A percentile compares a stretch with the other conserved stretches of the same genome.
Conservation (phyloP, 2,797 vertebrate species). For the Limnodromus scolopaceus region DNA sequence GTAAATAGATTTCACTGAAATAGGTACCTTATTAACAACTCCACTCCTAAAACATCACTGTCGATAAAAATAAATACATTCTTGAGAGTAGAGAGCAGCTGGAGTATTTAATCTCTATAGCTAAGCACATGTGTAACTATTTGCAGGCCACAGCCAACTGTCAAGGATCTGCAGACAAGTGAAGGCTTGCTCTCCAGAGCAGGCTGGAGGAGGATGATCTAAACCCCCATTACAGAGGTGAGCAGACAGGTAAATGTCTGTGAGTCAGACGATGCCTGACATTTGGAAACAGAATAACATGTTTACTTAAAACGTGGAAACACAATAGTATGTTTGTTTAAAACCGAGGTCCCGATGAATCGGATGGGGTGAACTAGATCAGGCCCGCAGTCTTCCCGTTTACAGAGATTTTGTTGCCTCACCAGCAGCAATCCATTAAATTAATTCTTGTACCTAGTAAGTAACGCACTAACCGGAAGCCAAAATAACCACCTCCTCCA, state of each 20-base stretch:
- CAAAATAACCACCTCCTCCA: constrained; percentile 94
- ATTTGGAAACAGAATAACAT: fast-evolving
- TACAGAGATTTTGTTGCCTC: neutral
- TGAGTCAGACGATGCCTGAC: neutral
- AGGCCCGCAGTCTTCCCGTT: neutral
- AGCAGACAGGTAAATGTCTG: neutral
- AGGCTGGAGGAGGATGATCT: neutral
- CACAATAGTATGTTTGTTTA: neutral
- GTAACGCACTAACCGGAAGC: constrained; percentile 86
- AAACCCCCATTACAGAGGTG: neutral
- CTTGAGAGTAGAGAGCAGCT: neutral
- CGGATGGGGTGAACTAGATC: no score
- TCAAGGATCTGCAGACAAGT: neutral
- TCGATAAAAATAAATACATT: neutral
- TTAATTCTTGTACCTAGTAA: neutral
- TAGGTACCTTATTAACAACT: neutral
- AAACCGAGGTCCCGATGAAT: fast-evolving
- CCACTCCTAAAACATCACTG: neutral
- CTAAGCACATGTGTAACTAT: fast-evolving
- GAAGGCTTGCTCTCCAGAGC: neutral
- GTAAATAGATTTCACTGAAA: neutral
- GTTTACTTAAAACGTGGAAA: neutral
- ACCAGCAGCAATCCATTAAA: neutral
- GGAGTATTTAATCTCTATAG: neutral
- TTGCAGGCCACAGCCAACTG: neutral